Evolutionary conservation across 2,888 invertebrate species (phyloP).

Genomic region (Melolontha melolontha): DNA sequence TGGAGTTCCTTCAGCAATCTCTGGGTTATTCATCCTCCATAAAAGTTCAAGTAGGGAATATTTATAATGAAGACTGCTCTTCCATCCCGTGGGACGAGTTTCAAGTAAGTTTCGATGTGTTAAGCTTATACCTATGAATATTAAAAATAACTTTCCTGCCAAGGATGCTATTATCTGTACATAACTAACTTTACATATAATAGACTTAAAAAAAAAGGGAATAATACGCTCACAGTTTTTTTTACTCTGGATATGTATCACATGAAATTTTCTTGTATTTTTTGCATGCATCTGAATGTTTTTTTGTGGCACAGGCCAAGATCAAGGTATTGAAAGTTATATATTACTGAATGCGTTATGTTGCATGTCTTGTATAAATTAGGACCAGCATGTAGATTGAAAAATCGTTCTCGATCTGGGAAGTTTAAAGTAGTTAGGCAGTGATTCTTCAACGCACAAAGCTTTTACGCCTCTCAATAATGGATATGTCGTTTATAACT

Average conservation of each 20-base stretch:
- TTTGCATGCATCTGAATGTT: slow-evolving; percentile 79
- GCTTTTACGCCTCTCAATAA: too few species aligned
- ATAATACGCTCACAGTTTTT: slow-evolving; percentile 41
- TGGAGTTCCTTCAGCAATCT: slow-evolving; percentile 80
- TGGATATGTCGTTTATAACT: too few species aligned
- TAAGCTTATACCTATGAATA: slow-evolving; percentile 7
- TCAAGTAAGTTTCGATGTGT: slow-evolving; percentile 74
- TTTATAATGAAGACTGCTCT: slow-evolving; percentile 85
- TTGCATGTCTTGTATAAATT: slow-evolving; percentile 26
- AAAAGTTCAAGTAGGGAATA: slow-evolving; percentile 76
- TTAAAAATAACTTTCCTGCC: slow-evolving; percentile 8
- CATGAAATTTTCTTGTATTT: slow-evolving; percentile 62
- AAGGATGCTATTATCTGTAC: slow-evolving; percentile 27
- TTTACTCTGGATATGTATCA: slow-evolving; percentile 50
- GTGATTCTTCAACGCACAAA: neutral
- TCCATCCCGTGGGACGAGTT: slow-evolving; percentile 95
- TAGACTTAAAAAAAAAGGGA: slow-evolving; percentile 20
- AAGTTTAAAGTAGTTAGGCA: neutral
- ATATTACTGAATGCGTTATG: slow-evolving; percentile 54
- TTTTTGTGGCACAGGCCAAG: slow-evolving; percentile 79
- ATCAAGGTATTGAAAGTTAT: slow-evolving; percentile 72
- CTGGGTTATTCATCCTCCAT: slow-evolving; percentile 75
- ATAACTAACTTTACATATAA: slow-evolving; percentile 28
- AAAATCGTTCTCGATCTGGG: neutral
- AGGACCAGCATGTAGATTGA: neutral